phyloP scores from a whole-genome alignment of 2,888 invertebrate genomes.

The Caenorhabditis zanzibari region DNA sequence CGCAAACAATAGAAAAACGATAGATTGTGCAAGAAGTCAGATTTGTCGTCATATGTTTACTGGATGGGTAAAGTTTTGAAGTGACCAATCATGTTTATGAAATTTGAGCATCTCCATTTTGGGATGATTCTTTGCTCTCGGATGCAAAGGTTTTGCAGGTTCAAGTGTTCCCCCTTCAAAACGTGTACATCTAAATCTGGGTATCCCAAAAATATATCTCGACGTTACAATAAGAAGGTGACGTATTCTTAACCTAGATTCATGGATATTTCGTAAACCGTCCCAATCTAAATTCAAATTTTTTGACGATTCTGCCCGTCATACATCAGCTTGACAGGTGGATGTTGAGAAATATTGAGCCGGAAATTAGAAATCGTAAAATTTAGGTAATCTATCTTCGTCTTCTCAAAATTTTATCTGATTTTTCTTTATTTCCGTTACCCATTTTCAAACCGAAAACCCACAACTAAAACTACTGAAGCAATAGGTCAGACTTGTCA shows the following conservation, averaged over 20 bases:
- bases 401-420: slow-evolving; percentile 27
- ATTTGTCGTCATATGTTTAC: slow-evolving; percentile 5
- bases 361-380: slow-evolving; percentile 9
- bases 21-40: not conserved
- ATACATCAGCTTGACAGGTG: slow-evolving; percentile 16
- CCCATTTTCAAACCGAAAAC: slow-evolving; percentile 47
- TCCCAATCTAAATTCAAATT: slow-evolving; percentile 14
- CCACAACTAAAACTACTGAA: slow-evolving; percentile 7
- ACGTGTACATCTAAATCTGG: not conserved
- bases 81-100: not conserved
- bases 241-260: slow-evolving; percentile 8
- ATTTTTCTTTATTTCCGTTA: not conserved
- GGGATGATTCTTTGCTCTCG: slow-evolving; percentile 41
- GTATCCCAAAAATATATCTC: not conserved
- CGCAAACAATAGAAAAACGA: not conserved
- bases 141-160: slow-evolving; percentile 19
- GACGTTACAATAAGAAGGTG: slow-evolving; percentile 5
- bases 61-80: not conserved
- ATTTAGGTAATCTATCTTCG: slow-evolving; percentile 3
- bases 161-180: slow-evolving; percentile 13
- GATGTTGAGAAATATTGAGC: not conserved
- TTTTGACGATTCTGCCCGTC: not conserved
- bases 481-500: slow-evolving; percentile 29
- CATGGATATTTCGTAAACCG: not conserved
- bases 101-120: slow-evolving; percentile 2